Evolutionary conservation across 2,797 vertebrate species (phyloP).

Genomic region (Macropus fuliginosus): DNA sequence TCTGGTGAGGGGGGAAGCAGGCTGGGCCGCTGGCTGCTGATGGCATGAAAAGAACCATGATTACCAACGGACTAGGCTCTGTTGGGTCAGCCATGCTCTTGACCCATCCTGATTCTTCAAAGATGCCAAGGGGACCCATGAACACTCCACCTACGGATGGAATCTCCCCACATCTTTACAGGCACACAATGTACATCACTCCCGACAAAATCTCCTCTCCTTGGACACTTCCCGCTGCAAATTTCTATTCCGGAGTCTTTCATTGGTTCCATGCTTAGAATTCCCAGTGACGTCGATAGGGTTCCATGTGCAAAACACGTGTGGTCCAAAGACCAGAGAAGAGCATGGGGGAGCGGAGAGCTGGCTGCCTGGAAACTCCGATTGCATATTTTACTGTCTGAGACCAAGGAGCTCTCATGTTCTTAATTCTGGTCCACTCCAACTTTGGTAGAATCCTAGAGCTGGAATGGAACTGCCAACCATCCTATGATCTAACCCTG

Average conservation of each 20-base stretch:
- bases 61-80: neutral
- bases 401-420: conserved; percentile 45
- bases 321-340: neutral
- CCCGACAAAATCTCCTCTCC: neutral
- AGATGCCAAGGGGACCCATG: neutral
- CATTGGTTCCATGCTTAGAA: conserved; percentile 53
- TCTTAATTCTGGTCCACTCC: conserved; percentile 70
- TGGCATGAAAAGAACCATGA: neutral
- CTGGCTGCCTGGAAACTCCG: neutral
- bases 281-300: conserved; percentile 67
- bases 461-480: neutral
- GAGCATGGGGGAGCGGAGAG: fast-evolving
- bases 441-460: conserved; percentile 26
- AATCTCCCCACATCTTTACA: neutral
- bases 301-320: conserved; percentile 57
- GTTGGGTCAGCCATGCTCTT: neutral
- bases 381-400: conserved; percentile 46
- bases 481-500: neutral
- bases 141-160: fast-evolving
- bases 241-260: neutral
- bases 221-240: neutral
- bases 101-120: neutral
- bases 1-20: neutral
- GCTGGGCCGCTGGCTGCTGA: neutral
- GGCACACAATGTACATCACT: neutral